Percentiles rank a stretch among this genome's conserved stretches.
These are phyloP conservation scores for Linnaemya tessellans DNA, from an alignment of 2,888 invertebrate genomes.

Conservation along the genomic window DNA sequence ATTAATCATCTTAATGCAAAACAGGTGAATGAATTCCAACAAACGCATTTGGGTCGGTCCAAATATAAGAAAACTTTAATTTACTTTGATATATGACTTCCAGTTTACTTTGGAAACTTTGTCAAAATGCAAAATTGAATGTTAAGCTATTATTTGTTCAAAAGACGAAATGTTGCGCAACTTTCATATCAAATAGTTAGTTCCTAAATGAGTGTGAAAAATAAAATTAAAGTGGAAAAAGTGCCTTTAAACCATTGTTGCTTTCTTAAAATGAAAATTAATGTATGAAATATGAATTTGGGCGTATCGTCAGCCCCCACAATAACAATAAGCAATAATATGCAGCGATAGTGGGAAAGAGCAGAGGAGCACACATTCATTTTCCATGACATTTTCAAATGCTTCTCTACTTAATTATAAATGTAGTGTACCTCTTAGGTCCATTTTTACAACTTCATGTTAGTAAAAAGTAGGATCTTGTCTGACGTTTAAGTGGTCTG, in stretches of 20 bases:
- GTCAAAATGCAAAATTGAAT: background rate
- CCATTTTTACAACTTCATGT: too few species aligned
- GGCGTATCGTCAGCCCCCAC: background rate
- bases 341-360: too few species aligned
- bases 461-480: too few species aligned
- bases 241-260: too few species aligned
- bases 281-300: background rate
- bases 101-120: background rate
- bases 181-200: background rate
- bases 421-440: too few species aligned
- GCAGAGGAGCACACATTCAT: too few species aligned
- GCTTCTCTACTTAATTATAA: too few species aligned
- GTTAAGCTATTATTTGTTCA: background rate
- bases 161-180: background rate
- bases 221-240: background rate
- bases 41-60: background rate
- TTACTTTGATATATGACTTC: background rate
- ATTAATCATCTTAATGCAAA: conserved; percentile 65
- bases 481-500: too few species aligned
- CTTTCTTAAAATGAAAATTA: background rate
- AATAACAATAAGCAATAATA: background rate
- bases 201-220: background rate
- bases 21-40: conserved; percentile 40
- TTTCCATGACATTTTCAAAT: too few species aligned
- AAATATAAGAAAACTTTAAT: background rate